These are phyloP conservation scores for Hyperoodon ampullatus DNA, from an alignment of 2,113 vertebrate species.

Conservation along the genomic window DNA sequence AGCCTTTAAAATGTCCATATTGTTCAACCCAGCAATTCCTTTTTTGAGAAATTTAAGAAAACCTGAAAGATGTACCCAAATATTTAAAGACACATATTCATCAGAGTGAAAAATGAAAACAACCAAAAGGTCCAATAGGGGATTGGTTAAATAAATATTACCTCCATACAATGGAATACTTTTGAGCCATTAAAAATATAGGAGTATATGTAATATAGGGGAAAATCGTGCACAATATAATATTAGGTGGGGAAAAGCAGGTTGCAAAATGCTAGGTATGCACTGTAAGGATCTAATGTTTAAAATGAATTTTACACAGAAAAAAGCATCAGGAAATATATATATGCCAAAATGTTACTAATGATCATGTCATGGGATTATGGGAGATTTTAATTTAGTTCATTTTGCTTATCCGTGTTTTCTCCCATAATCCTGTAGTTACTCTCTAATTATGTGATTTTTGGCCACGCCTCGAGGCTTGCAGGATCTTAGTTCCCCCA, in stretches of 20 bases:
- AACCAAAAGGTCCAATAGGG: neutral
- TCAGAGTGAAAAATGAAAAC: neutral
- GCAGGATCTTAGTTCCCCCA: too few species aligned
- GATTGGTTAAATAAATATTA: neutral
- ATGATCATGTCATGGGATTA: neutral
- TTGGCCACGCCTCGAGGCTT: too few species aligned
- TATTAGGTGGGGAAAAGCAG: neutral
- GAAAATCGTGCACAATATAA: neutral
- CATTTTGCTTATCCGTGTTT: conserved; percentile 33
- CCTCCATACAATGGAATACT: neutral
- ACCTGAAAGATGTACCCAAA: neutral
- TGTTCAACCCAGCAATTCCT: neutral
- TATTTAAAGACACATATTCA: conserved; percentile 8
- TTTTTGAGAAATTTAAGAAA: conserved; percentile 8
- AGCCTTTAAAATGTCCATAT: neutral
- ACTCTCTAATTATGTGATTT: conserved; percentile 9
- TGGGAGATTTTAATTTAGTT: conserved; percentile 32
- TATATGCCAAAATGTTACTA: neutral
- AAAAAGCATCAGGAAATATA: conserved; percentile 4
- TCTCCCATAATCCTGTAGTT: conserved; percentile 15
- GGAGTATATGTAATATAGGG: neutral
- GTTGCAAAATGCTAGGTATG: neutral
- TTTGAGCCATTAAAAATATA: neutral
- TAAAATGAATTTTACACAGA: conserved; percentile 18
- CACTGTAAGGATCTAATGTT: neutral